Evolutionary conservation across 2,113 vertebrate genomes (phyloP).

Genomic region (Rattus norvegicus): DNA sequence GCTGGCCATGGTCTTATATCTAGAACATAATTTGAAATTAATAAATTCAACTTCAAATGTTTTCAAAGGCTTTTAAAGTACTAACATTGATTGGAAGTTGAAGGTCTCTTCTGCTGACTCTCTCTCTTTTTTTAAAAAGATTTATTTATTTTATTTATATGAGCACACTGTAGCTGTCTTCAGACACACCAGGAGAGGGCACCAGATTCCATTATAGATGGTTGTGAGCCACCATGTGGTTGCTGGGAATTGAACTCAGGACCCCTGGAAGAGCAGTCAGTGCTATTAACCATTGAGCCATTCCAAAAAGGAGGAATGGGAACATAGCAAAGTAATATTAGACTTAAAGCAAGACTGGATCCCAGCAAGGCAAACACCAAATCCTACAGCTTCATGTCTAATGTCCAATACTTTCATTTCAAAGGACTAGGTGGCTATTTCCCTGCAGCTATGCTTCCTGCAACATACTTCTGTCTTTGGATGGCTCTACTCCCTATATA

Average conservation of each 20-base stretch:
- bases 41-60: background rate
- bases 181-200: too few relatives aligned
- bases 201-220: too few relatives aligned
- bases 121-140: too few relatives aligned
- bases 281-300: background rate
- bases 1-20: background rate
- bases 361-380: background rate
- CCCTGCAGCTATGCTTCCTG: background rate
- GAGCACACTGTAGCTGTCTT: too few relatives aligned
- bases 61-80: background rate
- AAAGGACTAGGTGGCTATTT: background rate
- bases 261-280: too few relatives aligned
- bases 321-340: background rate
- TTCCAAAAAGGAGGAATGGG: background rate
- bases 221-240: too few relatives aligned
- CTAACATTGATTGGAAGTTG: background rate
- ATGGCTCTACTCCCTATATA: background rate
- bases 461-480: background rate
- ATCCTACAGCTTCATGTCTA: background rate
- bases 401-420: background rate
- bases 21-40: background rate
- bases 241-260: too few relatives aligned
- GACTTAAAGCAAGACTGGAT: background rate
- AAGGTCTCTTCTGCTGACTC: background rate
- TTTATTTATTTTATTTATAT: too few relatives aligned